A percentile compares a stretch with the other conserved stretches of the same genome.
Conservation (phyloP, 1,140 invertebrate genomes). For the Oncopodura yosiiana region DNA sequence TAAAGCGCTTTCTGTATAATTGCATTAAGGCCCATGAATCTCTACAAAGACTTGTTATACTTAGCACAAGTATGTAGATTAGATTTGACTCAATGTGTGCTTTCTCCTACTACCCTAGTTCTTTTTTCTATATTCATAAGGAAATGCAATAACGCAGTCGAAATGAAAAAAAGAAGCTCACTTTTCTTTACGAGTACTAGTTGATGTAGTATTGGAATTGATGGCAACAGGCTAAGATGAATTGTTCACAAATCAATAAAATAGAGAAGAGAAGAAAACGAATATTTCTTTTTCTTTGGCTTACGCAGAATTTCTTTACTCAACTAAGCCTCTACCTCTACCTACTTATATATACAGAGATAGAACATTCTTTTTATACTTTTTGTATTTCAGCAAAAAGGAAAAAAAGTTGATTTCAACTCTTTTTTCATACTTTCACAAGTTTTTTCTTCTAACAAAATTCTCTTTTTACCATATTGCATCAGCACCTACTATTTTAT, state of each 20-base stretch:
- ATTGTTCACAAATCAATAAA: constrained; percentile 19
- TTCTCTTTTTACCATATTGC: too few relatives aligned
- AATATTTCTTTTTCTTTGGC: background rate
- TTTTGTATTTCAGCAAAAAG: background rate
- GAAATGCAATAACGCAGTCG: background rate
- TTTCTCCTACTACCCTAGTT: too few relatives aligned
- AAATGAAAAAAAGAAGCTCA: background rate
- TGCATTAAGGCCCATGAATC: too few relatives aligned
- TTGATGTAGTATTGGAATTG: constrained; percentile 3
- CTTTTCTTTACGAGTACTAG: too few relatives aligned
- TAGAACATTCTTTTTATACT: constrained; percentile 5
- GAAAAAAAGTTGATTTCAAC: background rate
- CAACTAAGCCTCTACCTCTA: background rate
- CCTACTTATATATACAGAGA: too few relatives aligned
- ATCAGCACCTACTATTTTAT: too few relatives aligned
- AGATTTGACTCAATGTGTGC: too few relatives aligned
- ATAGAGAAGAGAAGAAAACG: constrained; percentile 2
- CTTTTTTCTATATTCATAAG: background rate
- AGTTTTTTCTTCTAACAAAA: background rate
- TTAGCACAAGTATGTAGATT: too few relatives aligned
- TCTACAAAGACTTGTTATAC: too few relatives aligned
- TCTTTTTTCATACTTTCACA: background rate
- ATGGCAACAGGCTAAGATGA: constrained; percentile 19
- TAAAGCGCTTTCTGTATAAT: too few relatives aligned
- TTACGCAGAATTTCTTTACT: background rate